A percentile compares a stretch with the other conserved stretches of the same genome.
phyloP scores from a whole-genome alignment of 2,888 invertebrate species.

The Anthoptus insignis region DNA sequence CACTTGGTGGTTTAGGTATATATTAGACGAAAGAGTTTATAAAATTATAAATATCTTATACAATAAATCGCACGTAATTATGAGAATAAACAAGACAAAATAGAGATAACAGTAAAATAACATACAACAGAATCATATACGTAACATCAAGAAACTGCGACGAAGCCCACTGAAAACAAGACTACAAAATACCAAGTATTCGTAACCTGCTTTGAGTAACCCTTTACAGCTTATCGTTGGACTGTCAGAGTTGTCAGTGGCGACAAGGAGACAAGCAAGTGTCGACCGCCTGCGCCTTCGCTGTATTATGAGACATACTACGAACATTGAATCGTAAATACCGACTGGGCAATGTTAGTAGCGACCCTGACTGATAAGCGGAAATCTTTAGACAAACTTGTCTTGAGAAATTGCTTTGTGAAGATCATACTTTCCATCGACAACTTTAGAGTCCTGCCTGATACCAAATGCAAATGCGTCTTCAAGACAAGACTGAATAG shows the following conservation, averaged over 20 bases:
- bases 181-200: not conserved
- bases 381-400: not conserved
- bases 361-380: not conserved
- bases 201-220: not conserved
- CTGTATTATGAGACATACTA: not conserved
- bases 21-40: no score
- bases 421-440: not conserved
- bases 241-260: not conserved
- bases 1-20: no score
- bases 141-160: not conserved
- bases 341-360: not conserved
- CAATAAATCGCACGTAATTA: no score
- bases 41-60: no score
- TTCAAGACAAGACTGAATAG: no score
- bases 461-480: no score
- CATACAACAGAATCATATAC: no score
- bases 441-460: no score
- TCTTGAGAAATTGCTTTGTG: not conserved
- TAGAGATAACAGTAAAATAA: no score
- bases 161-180: not conserved
- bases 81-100: no score
- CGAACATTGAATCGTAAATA: slow-evolving; percentile 4
- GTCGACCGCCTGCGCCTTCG: not conserved
- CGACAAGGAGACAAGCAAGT: not conserved
- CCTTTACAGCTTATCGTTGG: not conserved